These are phyloP conservation scores for Malurus splendens DNA, from an alignment of 2,797 vertebrate genomes.

Conservation along the genomic window DNA sequence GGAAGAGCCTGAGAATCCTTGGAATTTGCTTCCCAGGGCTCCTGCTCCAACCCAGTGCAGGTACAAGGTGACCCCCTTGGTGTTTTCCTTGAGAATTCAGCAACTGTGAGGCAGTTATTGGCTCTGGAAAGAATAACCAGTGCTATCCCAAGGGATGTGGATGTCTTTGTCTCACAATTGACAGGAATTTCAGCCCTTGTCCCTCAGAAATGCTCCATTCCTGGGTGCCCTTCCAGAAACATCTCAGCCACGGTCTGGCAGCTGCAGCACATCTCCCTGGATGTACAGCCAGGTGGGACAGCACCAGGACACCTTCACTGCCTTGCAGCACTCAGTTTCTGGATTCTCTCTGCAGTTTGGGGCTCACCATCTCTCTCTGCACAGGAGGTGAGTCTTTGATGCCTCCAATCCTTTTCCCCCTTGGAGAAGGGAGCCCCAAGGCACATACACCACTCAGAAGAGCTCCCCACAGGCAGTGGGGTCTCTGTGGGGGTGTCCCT, in stretches of 20 bases:
- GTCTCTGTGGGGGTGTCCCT: accelerated
- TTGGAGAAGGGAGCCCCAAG: neutral
- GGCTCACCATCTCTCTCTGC: neutral
- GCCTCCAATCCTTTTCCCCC: neutral
- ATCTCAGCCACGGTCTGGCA: neutral
- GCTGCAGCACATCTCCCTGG: neutral
- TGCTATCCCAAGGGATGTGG: accelerated
- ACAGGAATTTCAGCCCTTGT: neutral
- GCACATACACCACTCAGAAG: accelerated
- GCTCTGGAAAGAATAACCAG: neutral
- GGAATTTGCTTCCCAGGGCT: neutral
- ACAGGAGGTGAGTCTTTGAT: neutral
- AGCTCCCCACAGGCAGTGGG: neutral
- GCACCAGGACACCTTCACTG: neutral
- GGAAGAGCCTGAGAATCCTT: neutral
- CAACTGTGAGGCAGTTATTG: neutral
- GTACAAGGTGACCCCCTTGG: accelerated
- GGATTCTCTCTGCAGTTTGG: neutral
- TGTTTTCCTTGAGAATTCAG: neutral
- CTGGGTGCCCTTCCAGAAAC: neutral
- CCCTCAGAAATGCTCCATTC: neutral
- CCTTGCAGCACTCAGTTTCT: neutral
- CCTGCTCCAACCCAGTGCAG: neutral
- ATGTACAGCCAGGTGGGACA: neutral
- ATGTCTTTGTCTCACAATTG: neutral